Evolutionary conservation across 2,113 vertebrate genomes (phyloP).

Genomic region (Cepphus grylle): DNA sequence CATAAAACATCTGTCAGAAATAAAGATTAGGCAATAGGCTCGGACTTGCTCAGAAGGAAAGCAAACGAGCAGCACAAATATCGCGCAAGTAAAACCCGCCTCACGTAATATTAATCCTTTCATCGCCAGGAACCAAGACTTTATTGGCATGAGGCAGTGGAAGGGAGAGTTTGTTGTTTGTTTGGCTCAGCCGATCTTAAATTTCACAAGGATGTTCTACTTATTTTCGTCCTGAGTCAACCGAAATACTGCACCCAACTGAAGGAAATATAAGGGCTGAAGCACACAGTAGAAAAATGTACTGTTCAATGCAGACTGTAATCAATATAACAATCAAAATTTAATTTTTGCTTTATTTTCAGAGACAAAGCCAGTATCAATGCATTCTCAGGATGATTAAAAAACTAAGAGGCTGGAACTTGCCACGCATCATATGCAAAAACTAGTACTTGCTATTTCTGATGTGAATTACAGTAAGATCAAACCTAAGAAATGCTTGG

Average conservation of each 20-base stretch:
- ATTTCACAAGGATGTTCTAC: neutral
- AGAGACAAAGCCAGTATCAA: neutral
- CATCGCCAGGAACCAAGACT: neutral
- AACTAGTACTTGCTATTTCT: neutral
- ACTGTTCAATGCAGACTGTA: neutral
- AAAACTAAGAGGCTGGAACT: neutral
- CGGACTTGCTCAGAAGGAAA: neutral
- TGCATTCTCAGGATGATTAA: neutral
- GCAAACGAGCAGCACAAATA: slow-evolving; percentile 33
- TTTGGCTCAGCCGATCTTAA: neutral
- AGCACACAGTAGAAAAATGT: neutral
- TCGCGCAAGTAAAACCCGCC: neutral
- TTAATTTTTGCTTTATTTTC: neutral
- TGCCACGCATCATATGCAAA: neutral
- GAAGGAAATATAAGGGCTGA: neutral
- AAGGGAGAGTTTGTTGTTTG: neutral
- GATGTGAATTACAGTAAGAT: neutral
- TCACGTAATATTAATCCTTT: slow-evolving; percentile 12
- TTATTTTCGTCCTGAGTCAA: neutral
- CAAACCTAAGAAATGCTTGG: neutral
- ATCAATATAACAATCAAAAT: neutral
- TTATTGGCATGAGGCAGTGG: neutral
- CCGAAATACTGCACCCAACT: neutral
- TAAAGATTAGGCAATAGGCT: slow-evolving; percentile 43
- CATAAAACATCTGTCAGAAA: slow-evolving; percentile 58